phyloP scores from a whole-genome alignment of 2,113 vertebrate species.

The Spea bombifrons region DNA sequence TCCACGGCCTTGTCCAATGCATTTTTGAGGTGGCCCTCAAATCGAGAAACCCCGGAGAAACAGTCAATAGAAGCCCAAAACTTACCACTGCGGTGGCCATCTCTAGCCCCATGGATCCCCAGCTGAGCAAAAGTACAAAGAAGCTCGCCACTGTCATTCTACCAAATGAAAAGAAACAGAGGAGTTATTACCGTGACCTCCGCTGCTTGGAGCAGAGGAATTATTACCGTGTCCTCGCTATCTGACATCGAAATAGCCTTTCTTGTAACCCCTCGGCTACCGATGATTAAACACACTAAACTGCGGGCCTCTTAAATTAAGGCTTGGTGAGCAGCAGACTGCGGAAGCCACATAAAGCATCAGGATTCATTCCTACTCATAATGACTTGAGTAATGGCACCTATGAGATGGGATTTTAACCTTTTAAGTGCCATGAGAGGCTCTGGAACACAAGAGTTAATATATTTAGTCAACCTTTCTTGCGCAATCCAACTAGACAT shows the following conservation, averaged over 20 bases:
- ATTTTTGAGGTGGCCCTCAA: too few species aligned
- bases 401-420: too few species aligned
- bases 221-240: not conserved
- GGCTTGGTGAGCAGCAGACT: not conserved
- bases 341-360: not conserved
- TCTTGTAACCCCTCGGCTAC: not conserved
- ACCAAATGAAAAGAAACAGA: slow-evolving; percentile 6
- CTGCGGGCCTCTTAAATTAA: not conserved
- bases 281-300: not conserved
- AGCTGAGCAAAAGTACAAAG: slow-evolving; percentile 83
- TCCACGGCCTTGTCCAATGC: too few species aligned
- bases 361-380: too few species aligned
- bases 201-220: too few species aligned
- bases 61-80: slow-evolving; percentile 37
- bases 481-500: too few species aligned
- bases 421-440: too few species aligned
- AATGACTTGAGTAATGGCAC: too few species aligned
- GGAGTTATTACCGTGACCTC: not conserved
- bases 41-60: too few species aligned
- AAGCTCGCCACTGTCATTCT: slow-evolving; percentile 86
- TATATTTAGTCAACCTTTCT: too few species aligned
- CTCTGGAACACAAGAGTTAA: too few species aligned
- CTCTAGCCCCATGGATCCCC: slow-evolving; percentile 86
- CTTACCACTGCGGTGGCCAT: slow-evolving; percentile 85
- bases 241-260: not conserved